Percentiles rank a stretch among this genome's conserved stretches.
Evolutionary conservation across 2,888 invertebrate species (phyloP).

Genomic region (Amaurobius ferox): DNA sequence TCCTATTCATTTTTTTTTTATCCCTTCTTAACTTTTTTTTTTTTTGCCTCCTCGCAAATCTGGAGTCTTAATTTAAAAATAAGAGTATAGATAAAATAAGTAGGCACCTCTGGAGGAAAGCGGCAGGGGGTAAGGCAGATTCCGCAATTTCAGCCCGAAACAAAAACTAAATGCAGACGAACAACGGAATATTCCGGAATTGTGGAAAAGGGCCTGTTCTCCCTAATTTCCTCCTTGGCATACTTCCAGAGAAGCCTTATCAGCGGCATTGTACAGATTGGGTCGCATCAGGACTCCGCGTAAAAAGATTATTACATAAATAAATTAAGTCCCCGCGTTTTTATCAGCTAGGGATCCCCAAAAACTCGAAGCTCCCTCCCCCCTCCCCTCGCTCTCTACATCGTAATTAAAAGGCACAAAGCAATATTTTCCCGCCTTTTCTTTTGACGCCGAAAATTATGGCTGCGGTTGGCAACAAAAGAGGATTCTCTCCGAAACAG

Average conservation of each 20-base stretch:
- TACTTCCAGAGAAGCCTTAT: constrained; percentile 41
- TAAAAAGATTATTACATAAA: constrained; percentile 68
- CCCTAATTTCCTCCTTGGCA: constrained; percentile 61
- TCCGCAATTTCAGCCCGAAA: background rate
- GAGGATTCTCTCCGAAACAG: background rate
- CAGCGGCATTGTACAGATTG: constrained; percentile 15
- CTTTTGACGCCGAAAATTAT: constrained; percentile 58
- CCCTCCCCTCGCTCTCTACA: background rate
- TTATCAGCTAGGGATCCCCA: constrained; percentile 47
- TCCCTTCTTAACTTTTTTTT: background rate
- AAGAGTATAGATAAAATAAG: constrained; percentile 6
- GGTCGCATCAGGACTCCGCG: background rate
- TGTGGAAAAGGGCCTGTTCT: constrained; percentile 65
- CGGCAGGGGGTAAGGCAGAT: background rate
- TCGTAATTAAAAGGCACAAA: constrained; percentile 69
- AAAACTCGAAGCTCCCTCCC: constrained; percentile 18
- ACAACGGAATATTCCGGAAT: constrained; percentile 29
- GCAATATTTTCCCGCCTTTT: constrained; percentile 64
- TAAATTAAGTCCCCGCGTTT: constrained; percentile 68
- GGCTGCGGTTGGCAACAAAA: constrained; percentile 20
- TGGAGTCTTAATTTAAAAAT: background rate
- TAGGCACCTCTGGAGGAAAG: background rate
- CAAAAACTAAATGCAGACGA: background rate
- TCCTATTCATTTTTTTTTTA: background rate
- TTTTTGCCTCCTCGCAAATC: background rate